phyloP scores from a whole-genome alignment of 2,113 vertebrate species.

The Isichthys henryi region DNA sequence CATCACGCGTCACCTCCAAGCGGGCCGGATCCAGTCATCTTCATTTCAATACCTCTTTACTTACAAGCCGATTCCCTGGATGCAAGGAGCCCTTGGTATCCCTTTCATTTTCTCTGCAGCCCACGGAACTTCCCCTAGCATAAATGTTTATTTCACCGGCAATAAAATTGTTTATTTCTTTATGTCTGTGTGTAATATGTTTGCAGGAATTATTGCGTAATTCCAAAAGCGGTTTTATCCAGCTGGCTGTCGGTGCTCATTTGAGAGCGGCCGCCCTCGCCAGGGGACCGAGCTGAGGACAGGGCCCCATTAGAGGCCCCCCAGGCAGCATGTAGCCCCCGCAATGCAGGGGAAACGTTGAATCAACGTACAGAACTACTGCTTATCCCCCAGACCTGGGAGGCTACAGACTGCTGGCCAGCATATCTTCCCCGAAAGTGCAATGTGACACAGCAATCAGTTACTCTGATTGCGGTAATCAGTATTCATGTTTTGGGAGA shows the following conservation, averaged over 20 bases:
- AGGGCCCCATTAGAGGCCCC: not conserved
- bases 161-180: constrained; percentile 39
- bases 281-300: not conserved
- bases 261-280: not conserved
- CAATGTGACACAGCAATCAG: not conserved
- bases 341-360: not conserved
- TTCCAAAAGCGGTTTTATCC: constrained; percentile 29
- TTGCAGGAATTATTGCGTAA: constrained; percentile 30
- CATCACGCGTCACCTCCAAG: constrained; percentile 32
- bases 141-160: constrained; percentile 43
- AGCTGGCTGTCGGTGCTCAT: constrained; percentile 26
- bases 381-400: too few relatives aligned
- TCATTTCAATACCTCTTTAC: constrained; percentile 4
- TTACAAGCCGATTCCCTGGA: constrained; percentile 8
- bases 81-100: not conserved
- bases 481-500: constrained; percentile 17
- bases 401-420: not conserved
- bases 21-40: constrained; percentile 20
- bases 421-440: not conserved
- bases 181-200: constrained; percentile 33
- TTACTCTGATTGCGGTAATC: not conserved
- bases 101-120: not conserved
- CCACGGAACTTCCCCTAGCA: not conserved
- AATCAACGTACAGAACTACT: not conserved
- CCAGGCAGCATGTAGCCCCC: not conserved